Evolutionary conservation across 2,797 vertebrate genomes (phyloP).

Genomic region (Lagodon rhomboides): DNA sequence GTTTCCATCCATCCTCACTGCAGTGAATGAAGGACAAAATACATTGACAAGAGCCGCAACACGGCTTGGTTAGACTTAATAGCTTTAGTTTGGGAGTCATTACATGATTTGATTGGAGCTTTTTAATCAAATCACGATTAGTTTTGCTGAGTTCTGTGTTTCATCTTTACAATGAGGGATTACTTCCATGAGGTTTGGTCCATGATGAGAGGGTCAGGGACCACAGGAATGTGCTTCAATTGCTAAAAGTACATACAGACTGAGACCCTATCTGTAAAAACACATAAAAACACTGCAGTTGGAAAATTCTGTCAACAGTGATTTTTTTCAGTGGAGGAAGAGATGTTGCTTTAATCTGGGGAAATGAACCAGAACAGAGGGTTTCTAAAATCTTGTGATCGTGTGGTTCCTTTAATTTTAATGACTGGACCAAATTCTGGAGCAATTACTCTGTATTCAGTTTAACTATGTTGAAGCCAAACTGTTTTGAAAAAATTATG

Average conservation of each 20-base stretch:
- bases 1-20: background rate
- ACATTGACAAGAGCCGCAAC: background rate
- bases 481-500: background rate
- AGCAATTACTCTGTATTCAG: conserved; percentile 2
- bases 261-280: conserved; percentile 40
- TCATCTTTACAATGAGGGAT: conserved; percentile 31
- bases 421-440: background rate
- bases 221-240: conserved; percentile 36
- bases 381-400: background rate
- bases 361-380: conserved; percentile 18
- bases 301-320: conserved; percentile 32
- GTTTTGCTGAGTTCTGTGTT: conserved; percentile 9
- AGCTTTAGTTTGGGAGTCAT: background rate
- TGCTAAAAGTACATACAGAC: conserved; percentile 19
- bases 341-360: conserved; percentile 16
- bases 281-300: conserved; percentile 14
- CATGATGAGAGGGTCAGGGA: conserved; percentile 21
- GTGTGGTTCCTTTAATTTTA: background rate
- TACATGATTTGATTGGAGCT: background rate
- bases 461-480: background rate
- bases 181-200: conserved; percentile 25
- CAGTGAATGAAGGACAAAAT: background rate
- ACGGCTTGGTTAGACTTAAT: background rate
- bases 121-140: conserved; percentile 16
- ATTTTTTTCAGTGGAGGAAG: conserved; percentile 15